Conservation (phyloP, 2,797 vertebrate genomes). For the Odontamblyopus rebecca region DNA sequence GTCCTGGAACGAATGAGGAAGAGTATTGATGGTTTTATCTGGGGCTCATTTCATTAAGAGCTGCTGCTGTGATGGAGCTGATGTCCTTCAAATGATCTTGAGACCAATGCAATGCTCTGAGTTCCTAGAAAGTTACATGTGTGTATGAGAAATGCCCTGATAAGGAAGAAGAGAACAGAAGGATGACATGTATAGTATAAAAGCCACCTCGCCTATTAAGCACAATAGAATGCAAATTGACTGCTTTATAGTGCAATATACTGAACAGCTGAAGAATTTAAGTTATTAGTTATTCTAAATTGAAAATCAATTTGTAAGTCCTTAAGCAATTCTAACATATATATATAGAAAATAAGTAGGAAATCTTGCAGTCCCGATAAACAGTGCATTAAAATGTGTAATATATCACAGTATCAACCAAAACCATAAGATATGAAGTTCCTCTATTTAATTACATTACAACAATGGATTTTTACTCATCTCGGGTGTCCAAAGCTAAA, state of each 20-base stretch:
- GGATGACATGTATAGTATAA: constrained; percentile 7
- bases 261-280: neutral
- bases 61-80: constrained; percentile 59
- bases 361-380: neutral
- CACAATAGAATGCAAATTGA: neutral
- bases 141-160: constrained; percentile 4
- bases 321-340: too few species aligned
- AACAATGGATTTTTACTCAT: neutral
- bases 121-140: constrained; percentile 44
- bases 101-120: constrained; percentile 40
- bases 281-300: too few species aligned
- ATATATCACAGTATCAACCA: too few species aligned
- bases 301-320: too few species aligned
- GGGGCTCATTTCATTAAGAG: constrained; percentile 82
- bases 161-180: neutral
- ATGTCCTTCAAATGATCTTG: constrained; percentile 79
- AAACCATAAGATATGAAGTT: too few species aligned
- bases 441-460: neutral
- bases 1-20: constrained; percentile 66
- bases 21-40: constrained; percentile 82
- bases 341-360: neutral
- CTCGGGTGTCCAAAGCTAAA: neutral
- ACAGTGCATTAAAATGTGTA: too few species aligned
- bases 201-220: neutral
- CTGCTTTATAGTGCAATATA: neutral